Conservation (phyloP, 2,888 invertebrate species). For the Tachina grossa region DNA sequence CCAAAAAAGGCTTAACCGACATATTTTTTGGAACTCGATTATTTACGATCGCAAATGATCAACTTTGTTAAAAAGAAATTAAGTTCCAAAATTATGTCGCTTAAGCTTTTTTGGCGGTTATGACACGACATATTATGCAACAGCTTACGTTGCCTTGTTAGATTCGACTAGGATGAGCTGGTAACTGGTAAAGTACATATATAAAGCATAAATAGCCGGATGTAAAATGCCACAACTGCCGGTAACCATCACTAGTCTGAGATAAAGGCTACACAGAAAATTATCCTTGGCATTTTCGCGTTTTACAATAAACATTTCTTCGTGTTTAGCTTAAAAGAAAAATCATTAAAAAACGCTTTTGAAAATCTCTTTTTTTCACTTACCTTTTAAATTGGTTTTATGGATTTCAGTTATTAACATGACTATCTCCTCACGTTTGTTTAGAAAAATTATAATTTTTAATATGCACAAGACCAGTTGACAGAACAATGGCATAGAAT, state of each 20-base stretch:
- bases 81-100: too few species aligned
- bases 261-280: constrained; percentile 13
- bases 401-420: constrained; percentile 20
- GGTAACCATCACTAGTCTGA: neutral
- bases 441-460: constrained; percentile 42
- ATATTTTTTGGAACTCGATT: too few species aligned
- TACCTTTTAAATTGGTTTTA: constrained; percentile 17
- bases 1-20: too few species aligned
- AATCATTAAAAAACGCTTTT: neutral
- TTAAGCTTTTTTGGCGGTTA: too few species aligned
- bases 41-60: too few species aligned
- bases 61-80: too few species aligned
- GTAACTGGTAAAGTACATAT: constrained; percentile 2
- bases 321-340: constrained; percentile 26
- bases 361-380: neutral
- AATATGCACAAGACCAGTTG: constrained; percentile 35
- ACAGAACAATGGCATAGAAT: constrained; percentile 37
- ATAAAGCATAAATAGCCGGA: constrained; percentile 13
- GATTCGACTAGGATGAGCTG: constrained; percentile 7
- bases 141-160: constrained; percentile 44
- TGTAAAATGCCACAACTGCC: constrained; percentile 4
- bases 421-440: constrained; percentile 36
- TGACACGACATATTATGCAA: too few species aligned
- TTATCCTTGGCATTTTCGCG: constrained; percentile 47
- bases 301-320: constrained; percentile 25